Evolutionary conservation across 2,888 invertebrate genomes (phyloP).

Genomic region (Chaitophorus viminalis): DNA sequence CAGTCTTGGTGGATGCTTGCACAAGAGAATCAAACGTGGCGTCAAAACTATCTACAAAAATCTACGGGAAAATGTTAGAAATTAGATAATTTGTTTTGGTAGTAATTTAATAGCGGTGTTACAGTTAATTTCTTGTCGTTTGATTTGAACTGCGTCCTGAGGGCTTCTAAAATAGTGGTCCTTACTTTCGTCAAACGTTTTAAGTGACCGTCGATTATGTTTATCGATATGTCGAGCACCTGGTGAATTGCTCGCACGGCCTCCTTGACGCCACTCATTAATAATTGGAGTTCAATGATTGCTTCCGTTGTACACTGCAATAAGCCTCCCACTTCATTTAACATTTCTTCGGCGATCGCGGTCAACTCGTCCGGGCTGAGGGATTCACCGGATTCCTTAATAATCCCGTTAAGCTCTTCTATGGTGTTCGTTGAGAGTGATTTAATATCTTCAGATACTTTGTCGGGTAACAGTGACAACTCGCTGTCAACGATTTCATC

Average conservation of each 20-base stretch:
- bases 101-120: too few species aligned
- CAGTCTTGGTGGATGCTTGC: background rate
- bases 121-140: conserved; percentile 25
- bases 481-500: background rate
- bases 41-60: background rate
- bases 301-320: background rate
- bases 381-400: background rate
- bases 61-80: background rate
- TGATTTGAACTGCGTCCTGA: background rate
- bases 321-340: background rate
- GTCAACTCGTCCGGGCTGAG: background rate
- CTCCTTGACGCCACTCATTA: background rate
- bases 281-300: background rate
- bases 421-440: background rate
- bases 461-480: background rate
- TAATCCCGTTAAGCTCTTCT: background rate
- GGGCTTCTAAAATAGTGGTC: background rate
- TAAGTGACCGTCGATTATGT: background rate
- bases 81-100: background rate
- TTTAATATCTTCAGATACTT: background rate
- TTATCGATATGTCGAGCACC: background rate
- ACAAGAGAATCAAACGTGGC: background rate
- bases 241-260: background rate
- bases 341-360: background rate
- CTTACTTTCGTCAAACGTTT: background rate